Conservation (phyloP, 53 echinoderm and acorn worm genomes). For the Temnopleurus reevesii region DNA sequence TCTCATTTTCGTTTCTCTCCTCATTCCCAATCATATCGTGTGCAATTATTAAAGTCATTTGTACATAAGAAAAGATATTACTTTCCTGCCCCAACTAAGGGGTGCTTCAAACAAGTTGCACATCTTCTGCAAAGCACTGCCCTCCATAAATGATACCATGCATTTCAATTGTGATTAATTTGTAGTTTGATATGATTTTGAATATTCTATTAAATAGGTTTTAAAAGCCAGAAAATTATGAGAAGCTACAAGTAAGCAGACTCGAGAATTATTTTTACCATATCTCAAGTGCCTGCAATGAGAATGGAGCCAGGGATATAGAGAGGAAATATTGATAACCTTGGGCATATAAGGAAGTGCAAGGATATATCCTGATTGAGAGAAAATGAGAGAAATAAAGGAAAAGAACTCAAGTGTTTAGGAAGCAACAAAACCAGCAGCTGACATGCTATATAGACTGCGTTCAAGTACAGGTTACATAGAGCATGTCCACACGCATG, state of each 20-base stretch:
- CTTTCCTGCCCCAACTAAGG: too few relatives aligned
- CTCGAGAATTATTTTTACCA: too few relatives aligned
- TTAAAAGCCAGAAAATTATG: not conserved
- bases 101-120: too few relatives aligned
- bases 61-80: too few relatives aligned
- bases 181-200: not conserved
- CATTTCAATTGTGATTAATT: not conserved
- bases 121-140: too few relatives aligned
- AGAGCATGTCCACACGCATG: too few relatives aligned
- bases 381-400: not conserved
- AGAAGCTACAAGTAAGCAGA: too few relatives aligned
- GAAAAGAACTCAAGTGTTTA: not conserved
- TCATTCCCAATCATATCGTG: too few relatives aligned
- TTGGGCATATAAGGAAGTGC: constrained; percentile 18
- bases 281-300: not conserved
- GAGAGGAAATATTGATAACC: constrained; percentile 4
- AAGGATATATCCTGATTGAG: constrained; percentile 1
- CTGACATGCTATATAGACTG: not conserved
- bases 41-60: too few relatives aligned
- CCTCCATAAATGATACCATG: not conserved
- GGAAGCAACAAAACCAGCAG: not conserved
- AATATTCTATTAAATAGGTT: not conserved
- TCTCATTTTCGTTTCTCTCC: too few relatives aligned
- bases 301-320: not conserved
- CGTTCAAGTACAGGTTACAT: too few relatives aligned